phyloP scores from a whole-genome alignment of 1,140 invertebrate species.

The Cherax quadricarinatus region DNA sequence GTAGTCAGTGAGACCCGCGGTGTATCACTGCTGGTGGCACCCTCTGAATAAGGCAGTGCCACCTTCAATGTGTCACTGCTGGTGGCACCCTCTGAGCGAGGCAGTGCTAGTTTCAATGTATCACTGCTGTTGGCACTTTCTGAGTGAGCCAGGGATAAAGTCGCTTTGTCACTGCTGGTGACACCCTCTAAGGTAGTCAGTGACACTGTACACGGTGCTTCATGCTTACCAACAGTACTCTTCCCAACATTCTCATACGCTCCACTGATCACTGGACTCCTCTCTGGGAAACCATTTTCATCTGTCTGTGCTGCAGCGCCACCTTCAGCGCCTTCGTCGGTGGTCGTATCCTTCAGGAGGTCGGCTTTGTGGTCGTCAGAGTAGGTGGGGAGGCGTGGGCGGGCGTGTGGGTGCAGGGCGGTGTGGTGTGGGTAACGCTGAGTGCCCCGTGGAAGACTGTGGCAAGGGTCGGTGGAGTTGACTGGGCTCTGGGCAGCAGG shows the following conservation, averaged over 20 bases:
- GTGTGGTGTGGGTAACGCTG: slow-evolving; percentile 33
- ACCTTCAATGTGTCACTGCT: too few relatives aligned
- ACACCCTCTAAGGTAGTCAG: not conserved
- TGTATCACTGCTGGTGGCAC: not conserved
- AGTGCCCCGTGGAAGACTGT: slow-evolving; percentile 61
- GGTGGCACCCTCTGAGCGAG: not conserved
- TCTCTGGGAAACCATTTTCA: not conserved
- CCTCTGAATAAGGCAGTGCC: too few relatives aligned
- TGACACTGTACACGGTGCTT: not conserved
- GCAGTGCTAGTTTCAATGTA: not conserved
- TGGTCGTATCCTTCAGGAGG: not conserved
- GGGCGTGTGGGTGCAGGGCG: slow-evolving; percentile 1
- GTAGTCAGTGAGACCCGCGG: not conserved
- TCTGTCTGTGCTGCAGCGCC: too few relatives aligned
- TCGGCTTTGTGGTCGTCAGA: not conserved
- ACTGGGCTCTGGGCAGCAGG: slow-evolving; percentile 51
- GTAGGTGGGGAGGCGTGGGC: not conserved
- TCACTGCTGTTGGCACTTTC: not conserved
- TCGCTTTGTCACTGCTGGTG: too few relatives aligned
- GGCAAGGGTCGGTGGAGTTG: slow-evolving; percentile 1
- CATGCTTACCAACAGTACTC: not conserved
- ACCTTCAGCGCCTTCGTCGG: not conserved
- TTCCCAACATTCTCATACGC: not conserved
- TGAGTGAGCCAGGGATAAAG: too few relatives aligned
- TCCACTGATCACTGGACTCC: slow-evolving; percentile 18